Conservation (phyloP, 2,113 vertebrate genomes). For the Psephotus haematonotus region DNA sequence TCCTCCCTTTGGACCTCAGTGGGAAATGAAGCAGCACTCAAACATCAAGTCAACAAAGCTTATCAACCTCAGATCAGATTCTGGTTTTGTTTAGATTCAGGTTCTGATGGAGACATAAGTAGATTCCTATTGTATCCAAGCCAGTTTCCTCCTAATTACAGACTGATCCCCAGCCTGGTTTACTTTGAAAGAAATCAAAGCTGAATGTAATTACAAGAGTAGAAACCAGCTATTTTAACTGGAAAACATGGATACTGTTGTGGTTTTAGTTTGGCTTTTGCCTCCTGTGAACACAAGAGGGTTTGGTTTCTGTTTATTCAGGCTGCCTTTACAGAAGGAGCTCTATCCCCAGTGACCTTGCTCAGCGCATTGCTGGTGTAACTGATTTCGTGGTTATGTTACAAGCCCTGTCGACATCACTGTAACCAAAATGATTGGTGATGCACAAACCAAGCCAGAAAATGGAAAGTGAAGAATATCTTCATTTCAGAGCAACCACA, state of each 20-base stretch:
- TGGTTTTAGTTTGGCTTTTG: conserved; percentile 30
- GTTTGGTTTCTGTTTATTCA: not conserved
- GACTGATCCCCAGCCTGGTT: not conserved
- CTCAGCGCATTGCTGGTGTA: not conserved
- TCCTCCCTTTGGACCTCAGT: not conserved
- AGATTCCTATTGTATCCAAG: not conserved
- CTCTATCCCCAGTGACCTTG: not conserved
- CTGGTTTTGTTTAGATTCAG: conserved; percentile 19
- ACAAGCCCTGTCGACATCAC: not conserved
- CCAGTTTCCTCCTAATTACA: not conserved
- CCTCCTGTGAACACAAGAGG: not conserved
- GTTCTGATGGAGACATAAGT: conserved; percentile 10
- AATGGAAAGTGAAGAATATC: not conserved
- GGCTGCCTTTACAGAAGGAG: not conserved
- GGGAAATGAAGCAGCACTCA: not conserved
- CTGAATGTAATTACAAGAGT: not conserved
- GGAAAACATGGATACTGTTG: not conserved
- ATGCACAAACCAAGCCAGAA: not conserved
- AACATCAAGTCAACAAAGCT: not conserved
- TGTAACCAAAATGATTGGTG: not conserved
- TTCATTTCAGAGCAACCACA: not conserved
- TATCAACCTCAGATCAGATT: not conserved
- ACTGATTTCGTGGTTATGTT: conserved; percentile 25
- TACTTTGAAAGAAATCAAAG: not conserved
- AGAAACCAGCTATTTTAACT: not conserved